Percentiles rank a stretch among this genome's conserved stretches.
These are phyloP conservation scores for Trichosurus vulpecula DNA, from an alignment of 2,797 vertebrate species.

Conservation along the genomic window DNA sequence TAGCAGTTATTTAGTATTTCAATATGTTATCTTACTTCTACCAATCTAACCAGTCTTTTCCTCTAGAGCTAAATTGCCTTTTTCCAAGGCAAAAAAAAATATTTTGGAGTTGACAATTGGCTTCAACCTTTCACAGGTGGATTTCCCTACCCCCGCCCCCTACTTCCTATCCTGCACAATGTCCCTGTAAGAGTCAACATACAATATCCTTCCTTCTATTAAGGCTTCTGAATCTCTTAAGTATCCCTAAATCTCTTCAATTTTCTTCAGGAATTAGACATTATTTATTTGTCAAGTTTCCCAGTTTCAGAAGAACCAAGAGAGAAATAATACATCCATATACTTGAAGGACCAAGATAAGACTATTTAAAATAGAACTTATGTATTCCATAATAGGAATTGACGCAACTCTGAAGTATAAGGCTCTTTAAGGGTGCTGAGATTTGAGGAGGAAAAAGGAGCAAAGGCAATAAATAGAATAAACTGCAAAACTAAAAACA, in stretches of 20 bases:
- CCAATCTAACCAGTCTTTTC: background rate
- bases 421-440: background rate
- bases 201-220: background rate
- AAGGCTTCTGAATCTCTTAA: background rate
- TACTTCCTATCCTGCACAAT: background rate
- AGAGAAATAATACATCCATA: background rate
- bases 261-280: background rate
- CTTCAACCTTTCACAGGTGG: conserved; percentile 52
- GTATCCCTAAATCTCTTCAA: background rate
- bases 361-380: background rate
- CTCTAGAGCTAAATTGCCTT: background rate
- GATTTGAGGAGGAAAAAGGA: background rate
- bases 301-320: conserved; percentile 18
- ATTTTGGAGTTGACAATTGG: background rate
- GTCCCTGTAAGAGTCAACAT: conserved; percentile 22
- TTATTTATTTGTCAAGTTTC: conserved; percentile 42
- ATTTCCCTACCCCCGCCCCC: background rate
- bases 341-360: background rate
- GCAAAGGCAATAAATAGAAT: background rate
- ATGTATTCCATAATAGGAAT: conserved; percentile 1
- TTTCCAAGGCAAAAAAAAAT: conserved; percentile 34
- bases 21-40: background rate
- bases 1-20: background rate
- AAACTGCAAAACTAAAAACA: background rate
- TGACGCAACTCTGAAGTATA: background rate